phyloP scores from a whole-genome alignment of 2,888 invertebrate species.

The Ceriagrion tenellum region DNA sequence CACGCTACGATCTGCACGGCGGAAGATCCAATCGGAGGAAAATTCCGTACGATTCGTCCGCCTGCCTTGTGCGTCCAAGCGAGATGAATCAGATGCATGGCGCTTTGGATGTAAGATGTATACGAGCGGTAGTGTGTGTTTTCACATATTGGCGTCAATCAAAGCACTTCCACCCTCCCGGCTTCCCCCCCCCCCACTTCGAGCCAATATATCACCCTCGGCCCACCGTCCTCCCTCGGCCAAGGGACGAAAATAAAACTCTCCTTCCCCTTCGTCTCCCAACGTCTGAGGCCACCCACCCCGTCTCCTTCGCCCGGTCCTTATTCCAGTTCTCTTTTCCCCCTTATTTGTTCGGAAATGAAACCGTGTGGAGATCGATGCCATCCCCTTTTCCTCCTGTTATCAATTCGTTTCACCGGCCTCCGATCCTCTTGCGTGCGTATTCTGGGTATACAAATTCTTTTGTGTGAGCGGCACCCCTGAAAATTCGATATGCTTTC shows the following conservation, averaged over 20 bases:
- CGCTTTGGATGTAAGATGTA: neutral
- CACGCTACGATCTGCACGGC: neutral
- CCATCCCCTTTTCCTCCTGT: neutral
- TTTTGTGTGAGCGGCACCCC: no score
- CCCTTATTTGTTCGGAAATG: neutral
- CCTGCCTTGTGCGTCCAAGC: conserved; percentile 20
- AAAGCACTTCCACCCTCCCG: neutral
- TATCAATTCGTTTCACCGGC: neutral
- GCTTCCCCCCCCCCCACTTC: neutral
- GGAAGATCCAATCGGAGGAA: neutral
- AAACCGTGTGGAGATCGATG: neutral
- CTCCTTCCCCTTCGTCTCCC: no score
- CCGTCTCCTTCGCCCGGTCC: neutral
- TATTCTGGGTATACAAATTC: no score
- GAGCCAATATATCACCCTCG: neutral
- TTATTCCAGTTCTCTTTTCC: neutral
- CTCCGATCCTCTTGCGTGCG: no score
- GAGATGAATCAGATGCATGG: neutral
- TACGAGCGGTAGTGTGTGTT: neutral
- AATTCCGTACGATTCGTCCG: conserved; percentile 22
- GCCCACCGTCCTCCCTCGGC: neutral
- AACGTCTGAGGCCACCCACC: neutral
- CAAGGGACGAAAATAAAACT: neutral
- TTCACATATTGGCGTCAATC: neutral
- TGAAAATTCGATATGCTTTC: no score